Evolutionary conservation across 1,140 invertebrate species (phyloP).

Genomic region (Heterodera schachtii): DNA sequence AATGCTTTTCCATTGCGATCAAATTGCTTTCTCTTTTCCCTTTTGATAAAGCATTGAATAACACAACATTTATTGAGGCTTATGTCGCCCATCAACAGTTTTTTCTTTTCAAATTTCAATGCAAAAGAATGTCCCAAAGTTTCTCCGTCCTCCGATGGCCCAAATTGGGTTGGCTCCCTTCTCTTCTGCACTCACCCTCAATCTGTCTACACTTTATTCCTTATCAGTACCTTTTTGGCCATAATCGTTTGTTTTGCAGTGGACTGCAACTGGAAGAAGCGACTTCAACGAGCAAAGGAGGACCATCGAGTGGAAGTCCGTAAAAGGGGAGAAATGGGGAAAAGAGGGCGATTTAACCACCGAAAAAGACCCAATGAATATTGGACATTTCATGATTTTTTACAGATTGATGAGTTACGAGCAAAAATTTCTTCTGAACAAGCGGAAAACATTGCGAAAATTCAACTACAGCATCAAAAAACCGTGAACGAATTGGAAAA

Average conservation of each 20-base stretch:
- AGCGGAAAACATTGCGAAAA: neutral
- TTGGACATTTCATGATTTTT: too few relatives aligned
- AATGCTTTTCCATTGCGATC: too few relatives aligned
- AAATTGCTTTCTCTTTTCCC: neutral
- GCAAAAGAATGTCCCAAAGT: neutral
- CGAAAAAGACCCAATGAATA: too few relatives aligned
- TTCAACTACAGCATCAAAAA: neutral
- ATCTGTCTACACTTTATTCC: neutral
- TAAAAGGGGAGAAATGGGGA: neutral
- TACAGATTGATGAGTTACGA: neutral
- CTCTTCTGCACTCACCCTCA: neutral
- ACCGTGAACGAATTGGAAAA: neutral
- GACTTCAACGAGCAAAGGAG: neutral
- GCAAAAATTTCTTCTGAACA: neutral
- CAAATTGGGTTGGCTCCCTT: neutral
- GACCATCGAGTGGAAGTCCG: neutral
- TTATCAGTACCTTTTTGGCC: conserved; percentile 7
- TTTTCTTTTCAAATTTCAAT: neutral
- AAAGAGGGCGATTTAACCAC: too few relatives aligned
- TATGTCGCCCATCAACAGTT: neutral
- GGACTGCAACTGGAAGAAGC: conserved; percentile 11
- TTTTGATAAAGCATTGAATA: neutral
- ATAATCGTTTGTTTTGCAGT: conserved; percentile 27
- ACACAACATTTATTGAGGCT: neutral
- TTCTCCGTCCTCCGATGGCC: too few relatives aligned